Evolutionary conservation across 2,888 invertebrate genomes (phyloP), one percentile per base, ranked within the genome.

Genomic region (Drosophila hamatofila): DNA sequence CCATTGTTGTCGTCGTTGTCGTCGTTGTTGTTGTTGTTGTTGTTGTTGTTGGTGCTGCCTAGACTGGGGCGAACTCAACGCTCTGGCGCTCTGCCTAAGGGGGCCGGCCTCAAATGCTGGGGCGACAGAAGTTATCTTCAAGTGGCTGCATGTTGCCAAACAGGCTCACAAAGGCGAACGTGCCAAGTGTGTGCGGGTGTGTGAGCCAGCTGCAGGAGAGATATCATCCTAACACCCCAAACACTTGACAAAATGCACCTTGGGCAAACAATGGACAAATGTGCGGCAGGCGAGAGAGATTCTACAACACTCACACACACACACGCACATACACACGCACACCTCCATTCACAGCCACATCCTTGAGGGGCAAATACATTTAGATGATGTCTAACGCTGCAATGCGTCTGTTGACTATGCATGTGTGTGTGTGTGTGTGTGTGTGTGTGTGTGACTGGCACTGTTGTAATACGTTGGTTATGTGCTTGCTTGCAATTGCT

Each of bases 121-220:
- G 83, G 86, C 72, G 86, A 80, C 87, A 86, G 55, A 87, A 87
- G 89, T 89, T 85, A 81, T 83, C 79, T 85, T 89, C 72, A 87
- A 85, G 84, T 87, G 84, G 76, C 63, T 62, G 69, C 66, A 75
- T 89, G 84, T 84, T 89, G 81, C 78, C 84, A 87, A 84, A 71
- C 70, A 70, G 60, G 62, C 54, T 54, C 75, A 74, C 88, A 77
- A 81, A 79, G 76, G 63, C 63, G 79, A 83, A 89, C 84, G 89
- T 85, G 84, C 88, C 88, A 87, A 89, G 84, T 89, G 76, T 75
- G 54, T 52, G 51, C n/a, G 33, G 2, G 21, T 33, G 33, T 35
- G 33, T 86, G 70, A 68, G 69, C 25, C 75, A 71, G 75, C 70
- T 75, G 73, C 83, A 70, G 72, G 39, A 54, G 44, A 59, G 55